Evolutionary conservation across 64 coral and sea anemone species (phyloP).

Genomic region (Actinia tenebrosa): DNA sequence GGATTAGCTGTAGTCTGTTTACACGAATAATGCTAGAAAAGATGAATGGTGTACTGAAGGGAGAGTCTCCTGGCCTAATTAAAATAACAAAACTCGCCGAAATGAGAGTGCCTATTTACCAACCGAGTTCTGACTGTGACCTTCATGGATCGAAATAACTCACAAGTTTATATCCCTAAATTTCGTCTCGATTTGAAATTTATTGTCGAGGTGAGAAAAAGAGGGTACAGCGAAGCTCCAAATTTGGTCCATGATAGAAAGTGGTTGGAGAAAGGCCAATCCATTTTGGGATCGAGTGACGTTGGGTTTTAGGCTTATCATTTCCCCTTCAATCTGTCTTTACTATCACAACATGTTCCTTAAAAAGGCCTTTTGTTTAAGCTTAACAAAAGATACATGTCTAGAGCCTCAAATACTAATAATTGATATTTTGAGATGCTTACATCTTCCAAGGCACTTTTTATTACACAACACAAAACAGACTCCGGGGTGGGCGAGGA

Average conservation of each 20-base stretch:
- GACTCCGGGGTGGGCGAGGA: slow-evolving; percentile 23
- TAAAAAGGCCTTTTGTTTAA: slow-evolving; percentile 35
- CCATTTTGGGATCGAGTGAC: slow-evolving; percentile 5
- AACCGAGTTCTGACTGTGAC: not conserved
- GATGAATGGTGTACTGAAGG: not conserved
- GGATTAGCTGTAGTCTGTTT: slow-evolving; percentile 11
- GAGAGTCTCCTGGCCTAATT: slow-evolving; percentile 12
- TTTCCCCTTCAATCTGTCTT: slow-evolving; percentile 15
- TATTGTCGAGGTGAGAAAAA: not conserved
- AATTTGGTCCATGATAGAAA: slow-evolving; percentile 10
- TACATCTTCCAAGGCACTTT: not conserved
- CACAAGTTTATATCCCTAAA: slow-evolving; percentile 10
- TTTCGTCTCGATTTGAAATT: slow-evolving; percentile 15
- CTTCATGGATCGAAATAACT: not conserved
- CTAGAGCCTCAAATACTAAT: slow-evolving; percentile 13
- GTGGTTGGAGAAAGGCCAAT: slow-evolving; percentile 2
- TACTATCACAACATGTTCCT: slow-evolving; percentile 33
- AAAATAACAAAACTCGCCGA: slow-evolving; percentile 39
- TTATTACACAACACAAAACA: slow-evolving; percentile 12
- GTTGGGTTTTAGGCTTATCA: not conserved
- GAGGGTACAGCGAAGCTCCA: not conserved
- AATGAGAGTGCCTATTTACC: slow-evolving; percentile 21
- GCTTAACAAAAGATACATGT: slow-evolving; percentile 39
- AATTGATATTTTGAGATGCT: slow-evolving; percentile 27
- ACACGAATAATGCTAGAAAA: slow-evolving; percentile 5